phyloP scores from a whole-genome alignment of 1,140 invertebrate genomes.

The Aricia agestis region DNA sequence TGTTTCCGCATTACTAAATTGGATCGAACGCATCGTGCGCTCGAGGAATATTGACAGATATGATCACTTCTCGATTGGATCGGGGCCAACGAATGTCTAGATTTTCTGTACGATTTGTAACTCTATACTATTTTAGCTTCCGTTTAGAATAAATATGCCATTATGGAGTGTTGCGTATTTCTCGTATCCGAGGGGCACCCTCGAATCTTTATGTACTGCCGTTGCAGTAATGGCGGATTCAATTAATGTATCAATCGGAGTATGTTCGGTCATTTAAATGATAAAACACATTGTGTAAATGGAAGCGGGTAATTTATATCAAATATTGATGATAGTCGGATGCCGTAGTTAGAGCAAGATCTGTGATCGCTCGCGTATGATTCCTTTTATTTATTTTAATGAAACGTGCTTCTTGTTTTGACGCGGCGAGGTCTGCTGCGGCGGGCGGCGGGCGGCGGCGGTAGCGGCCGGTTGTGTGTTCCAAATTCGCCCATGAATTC shows the following conservation, averaged over 20 bases:
- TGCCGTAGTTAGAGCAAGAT: conserved; percentile 30
- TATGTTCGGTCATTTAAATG: conserved; percentile 26
- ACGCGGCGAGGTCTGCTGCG: conserved; percentile 61
- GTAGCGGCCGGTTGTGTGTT: conserved; percentile 63
- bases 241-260: conserved; percentile 16
- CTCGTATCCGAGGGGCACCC: conserved; percentile 51
- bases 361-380: conserved; percentile 43
- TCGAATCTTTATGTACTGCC: conserved; percentile 57
- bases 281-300: conserved; percentile 24
- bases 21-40: conserved; percentile 59
- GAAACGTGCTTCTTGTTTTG: conserved; percentile 69
- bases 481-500: conserved; percentile 69
- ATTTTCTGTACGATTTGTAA: conserved; percentile 71
- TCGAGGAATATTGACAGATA: conserved; percentile 72
- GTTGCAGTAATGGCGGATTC: conserved; percentile 18
- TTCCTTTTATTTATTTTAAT: conserved; percentile 74
- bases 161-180: conserved; percentile 62
- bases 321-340: conserved; percentile 25
- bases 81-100: conserved; percentile 63
- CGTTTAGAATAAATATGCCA: conserved; percentile 69
- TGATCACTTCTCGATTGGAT: conserved; percentile 72
- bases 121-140: conserved; percentile 65
- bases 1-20: conserved; percentile 39
- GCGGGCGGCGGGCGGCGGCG: conserved; percentile 47
- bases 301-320: conserved; percentile 18